phyloP scores from a whole-genome alignment of 2,113 vertebrate genomes.

The Lutjanus erythropterus region DNA sequence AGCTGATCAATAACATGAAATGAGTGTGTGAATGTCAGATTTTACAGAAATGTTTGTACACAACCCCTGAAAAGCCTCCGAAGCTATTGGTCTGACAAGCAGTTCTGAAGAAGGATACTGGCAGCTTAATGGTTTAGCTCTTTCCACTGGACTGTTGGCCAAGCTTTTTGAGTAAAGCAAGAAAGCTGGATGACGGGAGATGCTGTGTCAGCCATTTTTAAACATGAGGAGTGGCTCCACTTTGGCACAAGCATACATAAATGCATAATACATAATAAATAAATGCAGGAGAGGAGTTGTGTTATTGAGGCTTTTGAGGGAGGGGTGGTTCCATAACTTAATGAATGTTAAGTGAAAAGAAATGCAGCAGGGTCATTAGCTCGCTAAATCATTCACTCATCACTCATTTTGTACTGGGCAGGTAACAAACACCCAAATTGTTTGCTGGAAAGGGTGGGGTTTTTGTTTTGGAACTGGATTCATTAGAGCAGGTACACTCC shows the following conservation, averaged over 20 bases:
- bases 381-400: neutral
- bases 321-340: neutral
- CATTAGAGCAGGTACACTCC: neutral
- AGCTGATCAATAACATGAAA: neutral
- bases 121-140: slow-evolving; percentile 7
- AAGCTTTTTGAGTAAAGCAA: slow-evolving; percentile 11
- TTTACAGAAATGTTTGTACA: neutral
- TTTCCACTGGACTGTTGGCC: neutral
- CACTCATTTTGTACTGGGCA: slow-evolving; percentile 2
- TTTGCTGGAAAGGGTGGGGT: neutral
- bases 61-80: too few relatives aligned
- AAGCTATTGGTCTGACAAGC: neutral
- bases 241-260: neutral
- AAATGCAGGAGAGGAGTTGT: neutral
- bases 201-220: slow-evolving; percentile 28
- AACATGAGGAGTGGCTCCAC: neutral
- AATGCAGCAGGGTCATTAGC: neutral
- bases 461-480: neutral
- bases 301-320: neutral
- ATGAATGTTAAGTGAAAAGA: slow-evolving; percentile 9
- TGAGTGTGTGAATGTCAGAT: neutral
- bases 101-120: neutral
- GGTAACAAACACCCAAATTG: neutral
- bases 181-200: neutral
- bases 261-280: too few relatives aligned